Base-by-base conservation (phyloP, 2,888 invertebrate genomes). In the Phortica magna region DNA sequence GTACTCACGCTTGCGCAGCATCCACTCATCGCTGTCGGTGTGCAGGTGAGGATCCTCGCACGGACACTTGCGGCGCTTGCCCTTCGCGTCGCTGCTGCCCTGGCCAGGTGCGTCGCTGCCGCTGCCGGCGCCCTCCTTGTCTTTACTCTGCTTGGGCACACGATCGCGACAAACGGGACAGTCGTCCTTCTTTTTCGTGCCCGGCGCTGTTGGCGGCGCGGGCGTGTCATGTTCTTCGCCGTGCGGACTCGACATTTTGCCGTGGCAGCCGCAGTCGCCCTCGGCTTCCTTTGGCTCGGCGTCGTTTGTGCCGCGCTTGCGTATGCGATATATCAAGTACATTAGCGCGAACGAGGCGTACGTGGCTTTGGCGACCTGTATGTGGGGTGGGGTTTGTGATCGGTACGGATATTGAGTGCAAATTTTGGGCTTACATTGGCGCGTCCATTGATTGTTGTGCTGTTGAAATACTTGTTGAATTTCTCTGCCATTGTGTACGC, bases 311-410 rank as follows among this genome's bases (percentile, higher is more conserved):
- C 80, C 80, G 6, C 80, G 76, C 59, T 83, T 71, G 78, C 79
- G 82, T 75, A 83, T 81, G 77, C 82, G 88, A 9, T 82, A 79
- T 74, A 86, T 48, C 22, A 88, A 73, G 74, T 85, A 89, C 55
- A 89, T 76, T 17, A 84, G 76, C 0, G 88, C 89, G 70, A 88
- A 72, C 1, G 89, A 83, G 48, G 83, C 89, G 77, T 83, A 89
- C 5, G 89, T 89, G 65, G 81, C 88, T 78, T 88, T 88, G 80
- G 88, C 85, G 53, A 86, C 83, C 88, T 88, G 14, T 87, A 12
- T 1, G 22, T 59, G 57, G 14, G 14, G 4, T 10, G 10, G 53
- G 53, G 53, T 53, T 10, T n/a, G 65, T 48, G 17, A n/a, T 53
- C 14, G 22, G 19, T 59, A n/a, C 19, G 39, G 55, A 41, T 53